Evolutionary conservation across 2,888 invertebrate genomes (phyloP).

Genomic region (Sisyra terminalis): DNA sequence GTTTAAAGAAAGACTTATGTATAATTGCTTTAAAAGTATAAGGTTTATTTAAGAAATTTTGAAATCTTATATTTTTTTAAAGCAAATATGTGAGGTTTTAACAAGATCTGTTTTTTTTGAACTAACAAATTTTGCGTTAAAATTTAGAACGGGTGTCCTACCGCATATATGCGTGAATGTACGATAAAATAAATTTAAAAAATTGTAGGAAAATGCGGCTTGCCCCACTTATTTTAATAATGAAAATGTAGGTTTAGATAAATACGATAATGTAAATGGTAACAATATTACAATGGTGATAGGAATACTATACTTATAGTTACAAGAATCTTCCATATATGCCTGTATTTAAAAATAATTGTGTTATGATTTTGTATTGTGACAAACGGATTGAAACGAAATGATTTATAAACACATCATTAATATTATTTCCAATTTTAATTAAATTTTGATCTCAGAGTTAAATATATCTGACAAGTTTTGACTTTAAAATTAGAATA

Average conservation of each 20-base stretch:
- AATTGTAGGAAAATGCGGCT: too few species aligned
- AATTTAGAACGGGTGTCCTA: too few species aligned
- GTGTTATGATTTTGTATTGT: background rate
- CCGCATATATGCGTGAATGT: too few species aligned
- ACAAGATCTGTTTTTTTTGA: too few species aligned
- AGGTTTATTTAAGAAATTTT: too few species aligned
- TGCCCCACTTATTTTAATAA: background rate
- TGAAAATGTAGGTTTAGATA: slow-evolving; percentile 1
- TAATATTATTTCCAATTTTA: background rate
- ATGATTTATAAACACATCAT: too few species aligned
- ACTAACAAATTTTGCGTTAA: too few species aligned
- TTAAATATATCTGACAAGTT: background rate
- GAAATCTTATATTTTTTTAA: too few species aligned
- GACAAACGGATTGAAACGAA: background rate
- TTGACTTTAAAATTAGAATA: background rate
- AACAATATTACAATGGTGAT: slow-evolving; percentile 6
- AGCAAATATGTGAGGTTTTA: too few species aligned
- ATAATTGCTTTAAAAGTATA: too few species aligned
- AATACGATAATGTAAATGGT: background rate
- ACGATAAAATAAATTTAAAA: too few species aligned
- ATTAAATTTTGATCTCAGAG: background rate
- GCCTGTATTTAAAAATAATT: slow-evolving; percentile 3
- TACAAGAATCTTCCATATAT: slow-evolving; percentile 3
- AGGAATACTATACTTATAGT: slow-evolving; percentile 1
- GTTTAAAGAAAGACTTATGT: too few species aligned